Percentiles rank a stretch among this genome's conserved stretches.
Conservation (phyloP, 2,797 vertebrate species). For the Coregonus sp. region DNA sequence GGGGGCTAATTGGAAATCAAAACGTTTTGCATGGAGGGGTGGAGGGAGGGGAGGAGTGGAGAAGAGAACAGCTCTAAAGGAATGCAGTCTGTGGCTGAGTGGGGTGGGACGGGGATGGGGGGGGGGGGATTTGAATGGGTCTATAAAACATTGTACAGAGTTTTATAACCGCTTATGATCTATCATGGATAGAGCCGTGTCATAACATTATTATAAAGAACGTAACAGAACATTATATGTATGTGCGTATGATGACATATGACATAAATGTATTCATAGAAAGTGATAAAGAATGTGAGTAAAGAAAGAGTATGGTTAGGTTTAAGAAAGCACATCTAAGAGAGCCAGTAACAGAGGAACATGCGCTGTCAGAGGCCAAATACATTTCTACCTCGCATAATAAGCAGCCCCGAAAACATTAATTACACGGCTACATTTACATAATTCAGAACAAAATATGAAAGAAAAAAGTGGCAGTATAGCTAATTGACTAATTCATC, state of each 20-base stretch:
- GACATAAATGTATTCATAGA: not conserved
- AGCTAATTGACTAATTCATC: conserved; percentile 78
- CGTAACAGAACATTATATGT: too few relatives aligned
- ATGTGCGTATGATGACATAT: too few relatives aligned
- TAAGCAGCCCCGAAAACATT: conserved; percentile 61
- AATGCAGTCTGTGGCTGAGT: conserved; percentile 30
- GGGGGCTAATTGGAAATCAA: conserved; percentile 93
- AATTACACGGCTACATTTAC: conserved; percentile 71
- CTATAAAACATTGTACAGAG: too few relatives aligned
- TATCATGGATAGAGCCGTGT: too few relatives aligned
- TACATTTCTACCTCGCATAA: conserved; percentile 66
- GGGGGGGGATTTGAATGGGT: not conserved
- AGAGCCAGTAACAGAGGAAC: not conserved
- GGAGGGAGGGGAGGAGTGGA: conserved; percentile 58
- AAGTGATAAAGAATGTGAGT: not conserved
- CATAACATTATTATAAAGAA: not conserved
- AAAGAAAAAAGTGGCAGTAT: conserved; percentile 66
- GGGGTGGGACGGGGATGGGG: not conserved
- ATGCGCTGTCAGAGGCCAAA: conserved; percentile 42
- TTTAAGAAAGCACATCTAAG: not conserved
- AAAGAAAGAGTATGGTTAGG: not conserved
- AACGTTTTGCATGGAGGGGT: conserved; percentile 84
- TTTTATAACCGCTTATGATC: too few relatives aligned
- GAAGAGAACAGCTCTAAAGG: conserved; percentile 48
- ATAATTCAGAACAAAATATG: conserved; percentile 75